phyloP scores from a whole-genome alignment of 1,140 invertebrate species.

The Drosophila nannoptera region DNA sequence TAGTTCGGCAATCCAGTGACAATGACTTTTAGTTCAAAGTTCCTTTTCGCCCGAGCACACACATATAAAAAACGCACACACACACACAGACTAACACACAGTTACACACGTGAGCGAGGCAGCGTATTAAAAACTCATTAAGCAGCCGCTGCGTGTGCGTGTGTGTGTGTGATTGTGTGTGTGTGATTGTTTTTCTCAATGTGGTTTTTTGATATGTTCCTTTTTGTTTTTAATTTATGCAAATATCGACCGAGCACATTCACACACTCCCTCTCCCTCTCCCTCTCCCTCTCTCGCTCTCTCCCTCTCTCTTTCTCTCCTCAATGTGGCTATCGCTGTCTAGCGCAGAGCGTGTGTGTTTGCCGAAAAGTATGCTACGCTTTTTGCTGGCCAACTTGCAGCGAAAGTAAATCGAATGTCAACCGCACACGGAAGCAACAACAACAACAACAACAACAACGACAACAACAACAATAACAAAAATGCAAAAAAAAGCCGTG shows the following conservation, averaged over 20 bases:
- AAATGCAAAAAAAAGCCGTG: neutral
- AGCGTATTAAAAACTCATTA: constrained; percentile 78
- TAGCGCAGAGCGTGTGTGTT: constrained; percentile 2
- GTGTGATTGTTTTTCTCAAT: constrained; percentile 19
- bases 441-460: constrained; percentile 20
- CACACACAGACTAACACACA: constrained; percentile 24
- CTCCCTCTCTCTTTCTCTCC: too few species aligned
- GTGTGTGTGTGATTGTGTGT: too few species aligned
- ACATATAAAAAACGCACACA: constrained; percentile 8
- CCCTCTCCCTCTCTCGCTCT: too few species aligned
- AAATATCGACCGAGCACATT: constrained; percentile 65
- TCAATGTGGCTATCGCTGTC: too few species aligned
- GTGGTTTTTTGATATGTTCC: constrained; percentile 26
- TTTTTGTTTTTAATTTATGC: constrained; percentile 64
- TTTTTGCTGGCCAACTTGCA: constrained; percentile 30
- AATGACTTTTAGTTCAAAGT: constrained; percentile 53
- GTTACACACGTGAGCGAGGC: constrained; percentile 43
- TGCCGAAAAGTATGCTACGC: constrained; percentile 65
- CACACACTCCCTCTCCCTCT: neutral
- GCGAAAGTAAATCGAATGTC: constrained; percentile 72
- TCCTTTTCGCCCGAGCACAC: neutral
- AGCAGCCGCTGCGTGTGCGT: constrained; percentile 37
- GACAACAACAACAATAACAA: constrained; percentile 24
- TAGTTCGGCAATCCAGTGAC: constrained; percentile 66
- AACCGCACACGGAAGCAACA: constrained; percentile 32